A percentile compares a stretch with the other conserved stretches of the same genome.
Conservation (phyloP, 2,113 vertebrate genomes). For the Ginglymostoma cirratum region DNA sequence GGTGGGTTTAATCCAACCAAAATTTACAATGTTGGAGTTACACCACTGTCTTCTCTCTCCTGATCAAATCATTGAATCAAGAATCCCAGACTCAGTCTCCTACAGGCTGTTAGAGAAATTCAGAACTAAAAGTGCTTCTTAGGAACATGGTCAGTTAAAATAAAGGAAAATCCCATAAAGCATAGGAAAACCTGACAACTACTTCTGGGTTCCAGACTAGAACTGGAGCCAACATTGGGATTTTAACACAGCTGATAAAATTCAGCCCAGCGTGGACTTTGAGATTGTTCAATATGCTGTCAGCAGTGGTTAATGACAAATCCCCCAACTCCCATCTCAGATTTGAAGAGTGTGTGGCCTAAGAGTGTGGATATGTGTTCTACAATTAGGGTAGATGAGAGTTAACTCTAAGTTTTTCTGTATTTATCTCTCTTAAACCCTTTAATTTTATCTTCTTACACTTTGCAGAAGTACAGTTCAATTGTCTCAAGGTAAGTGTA, state of each 20-base stretch:
- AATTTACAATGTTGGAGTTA: too few relatives aligned
- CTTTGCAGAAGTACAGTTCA: constrained; percentile 64
- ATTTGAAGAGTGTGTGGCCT: not conserved
- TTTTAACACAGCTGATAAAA: not conserved
- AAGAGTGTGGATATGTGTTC: not conserved
- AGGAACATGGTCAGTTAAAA: too few relatives aligned
- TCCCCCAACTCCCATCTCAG: not conserved
- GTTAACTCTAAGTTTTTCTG: not conserved
- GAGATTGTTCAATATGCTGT: not conserved
- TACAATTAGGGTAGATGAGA: not conserved
- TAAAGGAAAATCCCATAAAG: too few relatives aligned
- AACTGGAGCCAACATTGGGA: not conserved
- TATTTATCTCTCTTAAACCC: not conserved
- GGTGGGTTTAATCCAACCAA: too few relatives aligned
- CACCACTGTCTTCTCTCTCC: too few relatives aligned
- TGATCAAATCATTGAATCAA: too few relatives aligned
- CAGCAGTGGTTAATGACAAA: not conserved
- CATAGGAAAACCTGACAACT: too few relatives aligned
- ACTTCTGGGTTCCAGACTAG: not conserved
- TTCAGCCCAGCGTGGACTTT: not conserved
- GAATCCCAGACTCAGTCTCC: too few relatives aligned
- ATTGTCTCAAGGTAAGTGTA: constrained; percentile 61
- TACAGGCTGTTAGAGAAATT: too few relatives aligned
- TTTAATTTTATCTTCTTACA: constrained; percentile 30
- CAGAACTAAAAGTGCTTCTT: too few relatives aligned